Base-by-base conservation (phyloP, 2,113 vertebrate species). In the Rhynchomys soricoides region DNA sequence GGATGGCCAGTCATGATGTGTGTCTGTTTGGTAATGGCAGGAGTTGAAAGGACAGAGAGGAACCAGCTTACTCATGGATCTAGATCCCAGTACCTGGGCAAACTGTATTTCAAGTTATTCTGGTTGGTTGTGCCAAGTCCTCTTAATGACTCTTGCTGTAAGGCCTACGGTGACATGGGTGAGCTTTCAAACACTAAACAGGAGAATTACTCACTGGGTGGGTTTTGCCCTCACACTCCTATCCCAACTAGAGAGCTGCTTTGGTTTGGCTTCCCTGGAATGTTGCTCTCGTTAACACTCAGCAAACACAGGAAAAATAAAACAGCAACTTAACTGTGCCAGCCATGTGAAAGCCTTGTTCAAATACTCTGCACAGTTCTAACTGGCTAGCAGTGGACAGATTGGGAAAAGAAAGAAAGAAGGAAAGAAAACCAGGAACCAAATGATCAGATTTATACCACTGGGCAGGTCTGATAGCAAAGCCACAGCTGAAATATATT, bases 291-390 rank as follows among this genome's bases (percentile, higher is more conserved):
- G 97, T 96, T 98, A 98, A 96, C 94, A 95, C 91, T 97, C 50
- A 0, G 94, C 96, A 98, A 98, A 97, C 95, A 97, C 91, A 96
- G 93, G 79, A 98, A 98, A 98, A 98, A 97, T 97, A 98, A 98
- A 98, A 73, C 85, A 78, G 75, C 89, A 95, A 73, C 98, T 98
- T 97, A 97, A 96, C 97, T 97, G 96, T 31, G 92, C 34, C 89
- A 77, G 11, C 86, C 93, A 68, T 97, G 90, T 97, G 98, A 98
- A 98, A 96, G 86, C 55, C 71, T 93, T 94, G 83, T 97, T 91
- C 94, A 97, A 97, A 98, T 93, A 97, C 95, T 81, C 94, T 97
- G 87, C 87, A 90, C 90, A 92, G 92, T 98, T 97, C 97, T 98
- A 97, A 96, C 75, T 45, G 73, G 77, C 70, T 94, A 97, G 90